Percentiles rank a stretch among this genome's conserved stretches.
Evolutionary conservation across 2,888 invertebrate species (phyloP).

Genomic region (Calameuta idolon): DNA sequence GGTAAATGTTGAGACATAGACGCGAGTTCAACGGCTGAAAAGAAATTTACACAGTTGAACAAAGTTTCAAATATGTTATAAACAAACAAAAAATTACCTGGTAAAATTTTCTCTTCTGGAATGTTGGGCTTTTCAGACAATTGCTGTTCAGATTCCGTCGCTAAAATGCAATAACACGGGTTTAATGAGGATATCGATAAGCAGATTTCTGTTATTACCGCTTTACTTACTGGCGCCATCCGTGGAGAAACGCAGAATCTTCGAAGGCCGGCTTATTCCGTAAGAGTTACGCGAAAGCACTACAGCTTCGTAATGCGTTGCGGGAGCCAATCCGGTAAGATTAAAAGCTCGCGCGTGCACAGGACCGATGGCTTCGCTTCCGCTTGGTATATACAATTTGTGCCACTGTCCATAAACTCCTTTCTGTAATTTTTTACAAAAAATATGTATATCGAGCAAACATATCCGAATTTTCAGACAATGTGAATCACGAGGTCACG

Average conservation of each 20-base stretch:
- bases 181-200: background rate
- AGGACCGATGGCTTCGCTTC: slow-evolving; percentile 70
- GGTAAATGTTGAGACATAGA: slow-evolving; percentile 39
- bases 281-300: slow-evolving; percentile 85
- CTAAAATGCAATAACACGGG: slow-evolving; percentile 2
- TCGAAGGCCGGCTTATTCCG: slow-evolving; percentile 87
- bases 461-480: background rate
- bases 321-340: slow-evolving; percentile 78
- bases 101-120: slow-evolving; percentile 23
- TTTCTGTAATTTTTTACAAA: background rate
- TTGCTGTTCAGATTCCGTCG: slow-evolving; percentile 15
- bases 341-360: slow-evolving; percentile 83
- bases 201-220: background rate
- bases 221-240: slow-evolving; percentile 76
- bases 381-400: slow-evolving; percentile 75
- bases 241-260: slow-evolving; percentile 81
- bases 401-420: slow-evolving; percentile 70
- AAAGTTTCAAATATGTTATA: slow-evolving; percentile 10
- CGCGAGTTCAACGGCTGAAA: slow-evolving; percentile 35
- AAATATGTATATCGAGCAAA: background rate
- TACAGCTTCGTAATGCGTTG: slow-evolving; percentile 82
- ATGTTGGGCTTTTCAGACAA: slow-evolving; percentile 7
- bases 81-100: slow-evolving; percentile 17
- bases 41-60: background rate
- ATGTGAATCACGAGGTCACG: background rate